phyloP scores from a whole-genome alignment of 1,140 invertebrate genomes.

The Pseudoatta argentina region DNA sequence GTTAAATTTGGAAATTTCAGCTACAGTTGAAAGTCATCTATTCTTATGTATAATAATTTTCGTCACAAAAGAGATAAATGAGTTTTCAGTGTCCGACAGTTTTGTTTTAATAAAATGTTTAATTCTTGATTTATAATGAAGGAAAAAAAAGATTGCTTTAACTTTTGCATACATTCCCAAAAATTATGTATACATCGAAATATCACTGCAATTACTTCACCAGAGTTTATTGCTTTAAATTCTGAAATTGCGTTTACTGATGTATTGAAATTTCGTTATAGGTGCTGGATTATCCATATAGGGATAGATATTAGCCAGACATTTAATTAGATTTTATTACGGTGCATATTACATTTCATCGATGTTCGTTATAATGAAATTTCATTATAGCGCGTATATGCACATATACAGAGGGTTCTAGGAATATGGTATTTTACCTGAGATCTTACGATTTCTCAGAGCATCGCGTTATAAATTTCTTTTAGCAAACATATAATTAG shows the following conservation, averaged over 20 bases:
- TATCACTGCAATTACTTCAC: constrained; percentile 19
- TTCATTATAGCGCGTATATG: constrained; percentile 38
- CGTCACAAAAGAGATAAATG: background rate
- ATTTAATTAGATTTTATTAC: constrained; percentile 65
- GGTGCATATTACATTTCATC: constrained; percentile 59
- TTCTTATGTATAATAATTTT: background rate
- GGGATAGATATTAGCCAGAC: constrained; percentile 48
- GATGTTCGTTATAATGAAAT: constrained; percentile 55
- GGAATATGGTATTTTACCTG: background rate
- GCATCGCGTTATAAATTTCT: background rate
- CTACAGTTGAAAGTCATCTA: no score
- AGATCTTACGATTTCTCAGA: background rate
- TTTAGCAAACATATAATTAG: background rate
- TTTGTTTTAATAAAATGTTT: background rate
- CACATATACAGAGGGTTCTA: constrained; percentile 27
- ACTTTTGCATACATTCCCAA: background rate
- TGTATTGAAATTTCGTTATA: constrained; percentile 58
- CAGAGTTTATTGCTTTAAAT: constrained; percentile 43
- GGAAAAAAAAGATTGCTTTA: background rate
- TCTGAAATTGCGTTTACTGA: constrained; percentile 54
- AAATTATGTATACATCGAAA: constrained; percentile 13
- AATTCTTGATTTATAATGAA: background rate
- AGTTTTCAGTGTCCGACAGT: background rate
- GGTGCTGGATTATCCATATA: constrained; percentile 54
- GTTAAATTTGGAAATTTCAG: background rate